phyloP scores from a whole-genome alignment of 1,140 invertebrate species.

The Apolygus lucorum region DNA sequence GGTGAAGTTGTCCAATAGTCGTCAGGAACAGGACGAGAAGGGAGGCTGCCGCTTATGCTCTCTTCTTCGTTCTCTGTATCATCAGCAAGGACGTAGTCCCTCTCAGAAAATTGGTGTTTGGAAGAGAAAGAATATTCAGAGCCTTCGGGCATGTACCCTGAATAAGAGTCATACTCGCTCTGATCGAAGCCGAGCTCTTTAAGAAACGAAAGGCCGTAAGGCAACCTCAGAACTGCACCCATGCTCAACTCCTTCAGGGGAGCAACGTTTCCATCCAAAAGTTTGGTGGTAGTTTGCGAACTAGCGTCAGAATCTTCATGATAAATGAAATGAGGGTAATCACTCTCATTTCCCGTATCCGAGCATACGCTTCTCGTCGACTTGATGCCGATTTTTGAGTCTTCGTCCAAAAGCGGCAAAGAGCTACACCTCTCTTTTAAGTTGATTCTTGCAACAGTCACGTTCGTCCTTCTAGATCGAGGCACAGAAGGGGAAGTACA shows the following conservation, averaged over 20 bases:
- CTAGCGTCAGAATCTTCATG: not conserved
- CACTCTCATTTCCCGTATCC: not conserved
- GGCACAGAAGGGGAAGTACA: not conserved
- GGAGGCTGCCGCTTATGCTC: not conserved
- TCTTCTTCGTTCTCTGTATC: slow-evolving; percentile 20
- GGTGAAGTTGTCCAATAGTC: not conserved
- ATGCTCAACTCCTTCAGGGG: slow-evolving; percentile 16
- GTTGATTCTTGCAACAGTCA: not conserved
- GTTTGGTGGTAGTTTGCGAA: not conserved
- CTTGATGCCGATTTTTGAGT: not conserved
- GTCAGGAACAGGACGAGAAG: not conserved
- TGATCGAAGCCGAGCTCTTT: slow-evolving; percentile 17
- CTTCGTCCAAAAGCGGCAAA: slow-evolving; percentile 1
- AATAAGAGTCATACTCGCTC: slow-evolving; percentile 17
- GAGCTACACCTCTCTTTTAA: not conserved
- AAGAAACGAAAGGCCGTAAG: slow-evolving; percentile 3
- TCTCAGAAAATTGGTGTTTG: not conserved
- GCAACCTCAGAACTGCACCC: slow-evolving; percentile 6
- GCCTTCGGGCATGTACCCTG: slow-evolving; percentile 13
- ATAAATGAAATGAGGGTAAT: not conserved
- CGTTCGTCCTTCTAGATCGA: not conserved
- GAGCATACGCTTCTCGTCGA: slow-evolving; percentile 10
- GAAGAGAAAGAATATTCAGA: slow-evolving; percentile 19
- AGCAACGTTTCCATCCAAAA: not conserved
- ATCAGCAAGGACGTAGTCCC: slow-evolving; percentile 17